Evolutionary conservation across 2,888 invertebrate genomes (phyloP).

Genomic region (Cinara cedri): DNA sequence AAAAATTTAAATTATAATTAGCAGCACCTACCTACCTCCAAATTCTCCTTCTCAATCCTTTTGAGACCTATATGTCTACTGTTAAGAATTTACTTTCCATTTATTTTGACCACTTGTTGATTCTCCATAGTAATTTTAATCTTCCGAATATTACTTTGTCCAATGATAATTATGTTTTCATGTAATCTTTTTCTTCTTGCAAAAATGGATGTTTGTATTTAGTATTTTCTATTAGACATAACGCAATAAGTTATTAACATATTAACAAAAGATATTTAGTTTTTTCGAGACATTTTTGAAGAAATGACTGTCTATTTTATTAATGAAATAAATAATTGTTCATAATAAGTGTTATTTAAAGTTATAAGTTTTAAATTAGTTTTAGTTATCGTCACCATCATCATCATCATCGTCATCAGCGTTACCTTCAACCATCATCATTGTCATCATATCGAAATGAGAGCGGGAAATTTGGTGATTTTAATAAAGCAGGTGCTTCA

Average conservation of each 20-base stretch:
- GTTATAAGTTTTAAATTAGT: slow-evolving; percentile 4
- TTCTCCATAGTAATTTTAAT: too few relatives aligned
- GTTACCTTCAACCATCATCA: too few relatives aligned
- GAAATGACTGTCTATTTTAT: slow-evolving; percentile 2
- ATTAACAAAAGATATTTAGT: slow-evolving; percentile 19
- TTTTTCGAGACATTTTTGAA: too few relatives aligned
- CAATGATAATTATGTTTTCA: too few relatives aligned
- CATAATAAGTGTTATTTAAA: slow-evolving; percentile 26
- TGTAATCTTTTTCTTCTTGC: too few relatives aligned
- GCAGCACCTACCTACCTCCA: too few relatives aligned
- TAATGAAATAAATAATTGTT: neutral
- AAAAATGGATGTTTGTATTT: slow-evolving; percentile 14
- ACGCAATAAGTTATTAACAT: slow-evolving; percentile 6
- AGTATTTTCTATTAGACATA: slow-evolving; percentile 4
- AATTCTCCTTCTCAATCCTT: too few relatives aligned
- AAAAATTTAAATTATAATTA: too few relatives aligned
- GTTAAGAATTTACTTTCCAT: too few relatives aligned
- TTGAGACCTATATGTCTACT: too few relatives aligned
- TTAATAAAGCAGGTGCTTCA: slow-evolving; percentile 15
- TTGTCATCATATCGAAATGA: neutral
- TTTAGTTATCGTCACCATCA: neutral
- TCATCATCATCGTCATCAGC: neutral
- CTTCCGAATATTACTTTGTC: too few relatives aligned
- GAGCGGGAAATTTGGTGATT: neutral
- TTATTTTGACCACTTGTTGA: too few relatives aligned